Evolutionary conservation across 1,140 invertebrate genomes (phyloP).

Genomic region (Chlorops oryzae): DNA sequence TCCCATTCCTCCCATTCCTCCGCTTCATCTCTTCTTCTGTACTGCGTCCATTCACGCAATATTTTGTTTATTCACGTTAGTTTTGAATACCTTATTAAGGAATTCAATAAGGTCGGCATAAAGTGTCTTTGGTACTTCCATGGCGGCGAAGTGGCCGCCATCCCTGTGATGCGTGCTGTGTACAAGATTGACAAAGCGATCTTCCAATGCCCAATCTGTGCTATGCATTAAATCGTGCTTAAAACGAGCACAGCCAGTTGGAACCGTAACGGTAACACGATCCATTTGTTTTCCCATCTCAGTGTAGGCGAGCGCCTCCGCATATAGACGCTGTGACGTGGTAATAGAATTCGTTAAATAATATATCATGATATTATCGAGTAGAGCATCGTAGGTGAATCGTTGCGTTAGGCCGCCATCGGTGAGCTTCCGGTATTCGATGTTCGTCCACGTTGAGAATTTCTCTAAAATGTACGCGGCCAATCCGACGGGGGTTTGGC

Average conservation of each 20-base stretch:
- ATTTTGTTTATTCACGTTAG: no score
- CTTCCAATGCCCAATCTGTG: constrained; percentile 55
- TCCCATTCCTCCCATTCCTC: no score
- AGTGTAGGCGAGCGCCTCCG: constrained; percentile 55
- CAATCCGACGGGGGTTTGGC: constrained; percentile 65
- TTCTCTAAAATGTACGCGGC: constrained; percentile 83
- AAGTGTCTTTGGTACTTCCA: constrained; percentile 67
- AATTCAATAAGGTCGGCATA: constrained; percentile 56
- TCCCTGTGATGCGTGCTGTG: constrained; percentile 55
- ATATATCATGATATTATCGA: constrained; percentile 88
- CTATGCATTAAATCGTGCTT: constrained; percentile 56
- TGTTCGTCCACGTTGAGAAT: constrained; percentile 71
- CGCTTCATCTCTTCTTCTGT: no score
- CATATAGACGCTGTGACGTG: constrained; percentile 68
- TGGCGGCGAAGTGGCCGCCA: constrained; percentile 82
- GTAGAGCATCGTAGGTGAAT: constrained; percentile 64
- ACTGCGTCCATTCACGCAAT: no score
- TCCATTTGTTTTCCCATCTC: constrained; percentile 49
- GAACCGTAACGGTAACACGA: constrained; percentile 56
- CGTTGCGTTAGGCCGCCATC: constrained; percentile 69
- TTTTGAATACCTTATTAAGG: constrained; percentile 26
- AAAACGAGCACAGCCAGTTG: constrained; percentile 61
- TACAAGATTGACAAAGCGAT: constrained; percentile 59
- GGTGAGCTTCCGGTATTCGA: constrained; percentile 49
- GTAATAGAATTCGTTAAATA: constrained; percentile 73